These are phyloP conservation scores for Calliopum simillimum DNA, from an alignment of 2,888 invertebrate genomes.

Conservation along the genomic window DNA sequence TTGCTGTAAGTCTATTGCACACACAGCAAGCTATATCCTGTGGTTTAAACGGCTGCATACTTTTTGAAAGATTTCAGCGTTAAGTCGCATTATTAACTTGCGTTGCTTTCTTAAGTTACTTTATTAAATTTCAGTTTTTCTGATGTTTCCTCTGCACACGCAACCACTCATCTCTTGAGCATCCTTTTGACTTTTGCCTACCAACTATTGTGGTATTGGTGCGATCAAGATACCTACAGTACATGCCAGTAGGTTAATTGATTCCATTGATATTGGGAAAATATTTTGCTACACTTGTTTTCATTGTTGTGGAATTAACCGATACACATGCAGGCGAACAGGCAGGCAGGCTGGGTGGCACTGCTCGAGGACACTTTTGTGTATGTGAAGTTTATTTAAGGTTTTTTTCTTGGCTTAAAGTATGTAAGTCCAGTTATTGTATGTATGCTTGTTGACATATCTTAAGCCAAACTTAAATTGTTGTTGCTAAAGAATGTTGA, in stretches of 20 bases:
- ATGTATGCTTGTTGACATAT: background rate
- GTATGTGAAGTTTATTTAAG: background rate
- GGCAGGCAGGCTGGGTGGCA: background rate
- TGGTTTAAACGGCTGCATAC: background rate
- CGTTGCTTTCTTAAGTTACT: too few species aligned
- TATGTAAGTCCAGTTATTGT: slow-evolving; percentile 1
- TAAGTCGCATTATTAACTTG: too few species aligned
- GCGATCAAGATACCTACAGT: background rate
- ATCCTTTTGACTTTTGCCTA: too few species aligned
- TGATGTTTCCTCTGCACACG: too few species aligned
- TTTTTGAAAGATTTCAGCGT: background rate
- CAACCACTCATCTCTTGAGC: too few species aligned
- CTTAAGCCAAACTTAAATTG: slow-evolving; percentile 16
- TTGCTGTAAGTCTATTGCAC: background rate
- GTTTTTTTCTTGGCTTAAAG: background rate
- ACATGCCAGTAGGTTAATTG: slow-evolving; percentile 14
- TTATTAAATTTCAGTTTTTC: too few species aligned
- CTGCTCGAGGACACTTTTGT: background rate
- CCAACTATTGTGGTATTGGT: background rate
- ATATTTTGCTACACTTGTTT: slow-evolving; percentile 19
- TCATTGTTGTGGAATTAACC: background rate
- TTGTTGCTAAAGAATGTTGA: background rate
- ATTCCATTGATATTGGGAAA: slow-evolving; percentile 16
- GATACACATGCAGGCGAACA: background rate
- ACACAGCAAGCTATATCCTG: background rate